Evolutionary conservation across 2,113 vertebrate genomes (phyloP).

Genomic region (Channa argus): DNA sequence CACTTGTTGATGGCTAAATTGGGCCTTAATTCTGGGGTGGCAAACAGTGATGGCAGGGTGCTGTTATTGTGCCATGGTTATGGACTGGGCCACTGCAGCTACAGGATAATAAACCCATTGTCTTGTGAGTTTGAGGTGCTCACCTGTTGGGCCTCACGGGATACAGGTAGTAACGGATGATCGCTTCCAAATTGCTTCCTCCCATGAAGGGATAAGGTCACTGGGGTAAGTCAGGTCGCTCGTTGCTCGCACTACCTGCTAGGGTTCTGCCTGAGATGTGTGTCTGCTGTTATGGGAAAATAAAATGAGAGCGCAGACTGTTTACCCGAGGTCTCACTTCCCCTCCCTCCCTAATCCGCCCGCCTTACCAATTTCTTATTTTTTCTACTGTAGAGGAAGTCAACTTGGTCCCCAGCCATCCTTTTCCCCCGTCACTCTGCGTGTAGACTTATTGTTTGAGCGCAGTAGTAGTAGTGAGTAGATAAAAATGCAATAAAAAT

Average conservation of each 20-base stretch:
- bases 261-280: constrained; percentile 54
- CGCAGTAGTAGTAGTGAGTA: constrained; percentile 66
- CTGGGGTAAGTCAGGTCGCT: constrained; percentile 44
- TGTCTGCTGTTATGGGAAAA: constrained; percentile 66
- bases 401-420: constrained; percentile 63
- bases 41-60: constrained; percentile 70
- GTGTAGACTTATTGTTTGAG: constrained; percentile 74
- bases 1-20: constrained; percentile 83
- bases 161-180: constrained; percentile 65
- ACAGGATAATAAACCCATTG: constrained; percentile 79
- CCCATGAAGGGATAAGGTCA: constrained; percentile 54
- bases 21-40: constrained; percentile 67
- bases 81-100: constrained; percentile 51
- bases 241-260: constrained; percentile 35
- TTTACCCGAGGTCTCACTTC: constrained; percentile 68
- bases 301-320: constrained; percentile 55
- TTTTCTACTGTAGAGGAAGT: constrained; percentile 75
- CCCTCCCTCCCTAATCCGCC: constrained; percentile 60
- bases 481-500: constrained; percentile 73
- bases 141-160: constrained; percentile 73
- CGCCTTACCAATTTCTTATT: constrained; percentile 1
- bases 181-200: constrained; percentile 76
- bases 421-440: constrained; percentile 23
- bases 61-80: constrained; percentile 59
- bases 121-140: constrained; percentile 60